Conservation (phyloP, 2,113 vertebrate species). For the Hyperoodon ampullatus region DNA sequence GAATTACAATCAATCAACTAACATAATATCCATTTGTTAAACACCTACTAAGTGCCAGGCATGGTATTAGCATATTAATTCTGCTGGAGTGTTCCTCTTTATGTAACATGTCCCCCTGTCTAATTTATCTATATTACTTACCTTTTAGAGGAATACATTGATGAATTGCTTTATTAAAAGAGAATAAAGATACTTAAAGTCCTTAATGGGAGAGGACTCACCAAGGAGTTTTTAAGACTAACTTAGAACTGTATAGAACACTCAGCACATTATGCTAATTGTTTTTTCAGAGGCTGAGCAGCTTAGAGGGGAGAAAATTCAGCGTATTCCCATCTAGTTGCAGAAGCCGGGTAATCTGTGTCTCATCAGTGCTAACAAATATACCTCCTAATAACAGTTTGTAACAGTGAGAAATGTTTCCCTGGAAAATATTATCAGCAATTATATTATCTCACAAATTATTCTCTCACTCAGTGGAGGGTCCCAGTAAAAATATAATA, state of each 20-base stretch:
- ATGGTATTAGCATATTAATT: slow-evolving; percentile 73
- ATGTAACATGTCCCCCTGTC: slow-evolving; percentile 44
- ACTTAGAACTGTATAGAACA: neutral
- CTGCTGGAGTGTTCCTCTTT: slow-evolving; percentile 76
- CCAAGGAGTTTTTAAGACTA: slow-evolving; percentile 68
- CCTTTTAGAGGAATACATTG: slow-evolving; percentile 79
- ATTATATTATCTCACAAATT: slow-evolving; percentile 68
- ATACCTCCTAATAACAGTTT: slow-evolving; percentile 63
- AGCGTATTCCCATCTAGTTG: neutral
- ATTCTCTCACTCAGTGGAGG: neutral
- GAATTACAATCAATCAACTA: slow-evolving; percentile 72
- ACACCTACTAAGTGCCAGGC: slow-evolving; percentile 63
- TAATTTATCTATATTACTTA: slow-evolving; percentile 84
- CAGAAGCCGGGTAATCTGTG: neutral
- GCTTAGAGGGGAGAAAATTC: neutral
- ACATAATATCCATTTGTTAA: slow-evolving; percentile 59
- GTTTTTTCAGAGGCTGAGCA: slow-evolving; percentile 28
- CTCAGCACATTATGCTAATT: slow-evolving; percentile 25
- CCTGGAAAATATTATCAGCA: slow-evolving; percentile 73
- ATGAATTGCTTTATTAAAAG: slow-evolving; percentile 84
- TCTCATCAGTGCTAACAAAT: slow-evolving; percentile 65
- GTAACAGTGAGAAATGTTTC: slow-evolving; percentile 61
- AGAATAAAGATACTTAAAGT: slow-evolving; percentile 79
- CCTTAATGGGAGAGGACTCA: slow-evolving; percentile 73
- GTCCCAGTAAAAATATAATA: slow-evolving; percentile 66